Base-by-base conservation (phyloP, 2,797 vertebrate genomes). In the Coendou prehensilis region DNA sequence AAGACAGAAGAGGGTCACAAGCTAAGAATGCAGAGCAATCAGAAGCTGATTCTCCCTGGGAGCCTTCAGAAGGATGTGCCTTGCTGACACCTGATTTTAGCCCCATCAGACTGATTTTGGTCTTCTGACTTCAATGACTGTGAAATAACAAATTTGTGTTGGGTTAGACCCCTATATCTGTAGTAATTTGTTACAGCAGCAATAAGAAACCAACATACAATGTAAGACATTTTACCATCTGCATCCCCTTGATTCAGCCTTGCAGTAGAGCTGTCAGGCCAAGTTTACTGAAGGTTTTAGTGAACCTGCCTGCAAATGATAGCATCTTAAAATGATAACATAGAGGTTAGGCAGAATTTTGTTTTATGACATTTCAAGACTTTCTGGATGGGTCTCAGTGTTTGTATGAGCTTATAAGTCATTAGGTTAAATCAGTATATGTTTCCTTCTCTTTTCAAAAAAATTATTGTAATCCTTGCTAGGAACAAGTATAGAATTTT, bases 361-460 rank as follows among this genome's bases (percentile, higher is more conserved):
- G 52, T 83, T 91, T 89, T 83, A 89, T 52, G 76, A 86, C 59
- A 93, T 63, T 87, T 83, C 79, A 79, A 91, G 87, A 78, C 14
- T 45, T 67, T 95, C 64, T 45, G 30, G 52, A 90, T 78, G 41
- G 57, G 54, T 69, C 52, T 56, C 56, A 50, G 94, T 71, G 56
- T 90, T 37, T 87, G 28, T 54, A 84, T n/a, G n/a, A 87, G 47
- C 20, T 64, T 50, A 9, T 2, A 14, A 85, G 30, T 89, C 63
- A 89, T 94, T 28, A 94, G 90, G 92, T 94, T 91, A 83, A 93
- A 37, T 87, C n/a, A 86, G 63, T 92, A 71, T 47, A 52, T 63
- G 59, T 47, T 33, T 45, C 0, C 20, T 30, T 37, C 37, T 28
- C 17, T 87, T 96, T 92, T 82, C 73, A 26, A 54, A 94, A 71